A percentile compares a stretch with the other conserved stretches of the same genome.
Conservation (phyloP, 2,888 invertebrate species). For the Terebella lapidaria region DNA sequence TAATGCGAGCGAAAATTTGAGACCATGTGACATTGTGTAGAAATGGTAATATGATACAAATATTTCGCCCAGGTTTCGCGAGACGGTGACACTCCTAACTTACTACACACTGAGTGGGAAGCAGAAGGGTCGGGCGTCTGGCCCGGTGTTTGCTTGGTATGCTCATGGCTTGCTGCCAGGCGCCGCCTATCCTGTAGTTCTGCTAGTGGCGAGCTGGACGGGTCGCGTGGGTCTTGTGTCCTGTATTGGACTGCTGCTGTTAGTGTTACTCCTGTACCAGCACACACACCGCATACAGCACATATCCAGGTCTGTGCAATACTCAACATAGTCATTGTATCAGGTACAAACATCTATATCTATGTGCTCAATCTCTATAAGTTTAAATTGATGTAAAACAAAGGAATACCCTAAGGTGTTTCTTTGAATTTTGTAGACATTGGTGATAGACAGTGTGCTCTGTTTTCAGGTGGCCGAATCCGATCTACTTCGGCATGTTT, state of each 20-base stretch:
- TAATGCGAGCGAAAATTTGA: too few species aligned
- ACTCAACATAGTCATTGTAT: not conserved
- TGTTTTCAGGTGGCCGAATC: slow-evolving; percentile 43
- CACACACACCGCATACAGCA: slow-evolving; percentile 37
- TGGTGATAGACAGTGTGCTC: too few species aligned
- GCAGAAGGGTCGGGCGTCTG: not conserved
- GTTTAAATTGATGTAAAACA: too few species aligned
- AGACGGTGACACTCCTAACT: not conserved
- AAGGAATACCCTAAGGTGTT: too few species aligned
- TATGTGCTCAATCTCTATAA: too few species aligned
- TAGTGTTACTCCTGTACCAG: slow-evolving; percentile 23
- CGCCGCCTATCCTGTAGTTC: slow-evolving; percentile 13
- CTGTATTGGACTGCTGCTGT: slow-evolving; percentile 25
- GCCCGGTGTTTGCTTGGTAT: slow-evolving; percentile 38
- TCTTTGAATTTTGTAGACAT: too few species aligned
- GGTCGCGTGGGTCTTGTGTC: slow-evolving; percentile 23
- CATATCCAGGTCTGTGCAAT: slow-evolving; percentile 34
- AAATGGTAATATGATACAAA: not conserved
- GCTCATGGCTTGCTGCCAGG: slow-evolving; percentile 34
- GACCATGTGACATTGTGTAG: not conserved
- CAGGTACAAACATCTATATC: too few species aligned
- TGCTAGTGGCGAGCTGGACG: slow-evolving; percentile 1
- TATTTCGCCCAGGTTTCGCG: not conserved
- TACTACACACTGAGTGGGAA: not conserved
- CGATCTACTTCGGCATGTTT: slow-evolving; percentile 44